A percentile compares a stretch with the other conserved stretches of the same genome.
These are phyloP conservation scores for Neria commutata DNA, from an alignment of 2,888 invertebrate genomes.

Conservation along the genomic window DNA sequence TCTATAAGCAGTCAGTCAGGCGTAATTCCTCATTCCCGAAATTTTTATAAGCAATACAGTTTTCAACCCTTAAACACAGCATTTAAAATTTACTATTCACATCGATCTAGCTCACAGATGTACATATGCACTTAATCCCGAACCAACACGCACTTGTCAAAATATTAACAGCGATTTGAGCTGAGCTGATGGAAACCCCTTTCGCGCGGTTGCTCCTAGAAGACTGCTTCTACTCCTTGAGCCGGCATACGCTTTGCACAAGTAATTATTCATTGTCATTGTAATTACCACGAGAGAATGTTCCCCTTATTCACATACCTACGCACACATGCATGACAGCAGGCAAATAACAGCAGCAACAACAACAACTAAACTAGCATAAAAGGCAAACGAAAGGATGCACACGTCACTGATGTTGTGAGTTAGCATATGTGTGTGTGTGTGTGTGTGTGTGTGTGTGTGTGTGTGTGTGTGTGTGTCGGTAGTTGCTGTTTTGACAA, in stretches of 20 bases:
- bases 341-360: constrained; percentile 16
- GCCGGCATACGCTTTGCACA: constrained; percentile 32
- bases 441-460: background rate
- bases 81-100: no score
- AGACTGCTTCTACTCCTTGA: background rate
- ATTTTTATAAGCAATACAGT: no score
- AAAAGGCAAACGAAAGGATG: no score
- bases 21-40: no score
- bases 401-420: no score
- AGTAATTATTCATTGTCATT: constrained; percentile 53
- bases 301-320: no score
- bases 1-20: no score
- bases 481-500: constrained; percentile 39
- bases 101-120: no score
- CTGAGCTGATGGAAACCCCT: no score
- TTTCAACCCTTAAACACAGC: no score
- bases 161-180: background rate
- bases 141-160: background rate
- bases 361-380: constrained; percentile 19
- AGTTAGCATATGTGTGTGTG: background rate
- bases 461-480: constrained; percentile 4
- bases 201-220: background rate
- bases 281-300: constrained; percentile 47
- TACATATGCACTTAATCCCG: background rate
- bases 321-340: constrained; percentile 3